phyloP scores from a whole-genome alignment of 2,888 invertebrate species.

The Nephrocerus scutellatus region DNA sequence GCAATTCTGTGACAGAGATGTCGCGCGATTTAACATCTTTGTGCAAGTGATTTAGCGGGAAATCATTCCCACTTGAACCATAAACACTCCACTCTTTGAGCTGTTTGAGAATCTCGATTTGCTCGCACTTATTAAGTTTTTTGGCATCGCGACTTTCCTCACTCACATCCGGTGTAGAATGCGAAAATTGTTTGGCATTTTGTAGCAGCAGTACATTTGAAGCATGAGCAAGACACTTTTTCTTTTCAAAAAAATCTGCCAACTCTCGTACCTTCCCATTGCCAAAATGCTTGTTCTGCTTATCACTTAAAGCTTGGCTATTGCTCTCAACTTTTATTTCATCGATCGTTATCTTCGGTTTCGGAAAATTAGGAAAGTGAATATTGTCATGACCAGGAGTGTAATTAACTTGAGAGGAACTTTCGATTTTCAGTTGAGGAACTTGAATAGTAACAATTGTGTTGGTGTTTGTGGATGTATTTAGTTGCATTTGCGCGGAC shows the following conservation, averaged over 20 bases:
- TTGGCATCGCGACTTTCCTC: conserved; percentile 16
- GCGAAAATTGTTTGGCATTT: conserved; percentile 43
- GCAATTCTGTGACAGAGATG: too few species aligned
- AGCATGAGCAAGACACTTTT: conserved; percentile 23
- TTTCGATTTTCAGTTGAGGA: conserved; percentile 36
- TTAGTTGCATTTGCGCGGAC: conserved; percentile 14
- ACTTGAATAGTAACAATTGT: conserved; percentile 32
- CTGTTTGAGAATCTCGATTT: conserved; percentile 39
- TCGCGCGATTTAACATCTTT: too few species aligned
- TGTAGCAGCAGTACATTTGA: conserved; percentile 5
- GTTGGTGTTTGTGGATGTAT: conserved; percentile 19
- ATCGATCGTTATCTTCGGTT: neutral
- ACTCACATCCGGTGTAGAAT: conserved; percentile 34
- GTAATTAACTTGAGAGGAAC: conserved; percentile 37
- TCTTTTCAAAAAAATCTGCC: conserved; percentile 58
- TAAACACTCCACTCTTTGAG: conserved; percentile 46
- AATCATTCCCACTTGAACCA: conserved; percentile 39
- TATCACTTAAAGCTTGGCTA: conserved; percentile 9
- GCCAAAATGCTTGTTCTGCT: conserved; percentile 47
- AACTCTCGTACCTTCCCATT: conserved; percentile 65
- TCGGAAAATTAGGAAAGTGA: conserved; percentile 17
- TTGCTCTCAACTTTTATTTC: conserved; percentile 21
- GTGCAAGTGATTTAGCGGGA: neutral
- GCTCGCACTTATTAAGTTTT: conserved; percentile 33
- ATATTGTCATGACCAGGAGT: conserved; percentile 24